Conservation (phyloP, 2,888 invertebrate genomes). For the Pseudanteris insignis region DNA sequence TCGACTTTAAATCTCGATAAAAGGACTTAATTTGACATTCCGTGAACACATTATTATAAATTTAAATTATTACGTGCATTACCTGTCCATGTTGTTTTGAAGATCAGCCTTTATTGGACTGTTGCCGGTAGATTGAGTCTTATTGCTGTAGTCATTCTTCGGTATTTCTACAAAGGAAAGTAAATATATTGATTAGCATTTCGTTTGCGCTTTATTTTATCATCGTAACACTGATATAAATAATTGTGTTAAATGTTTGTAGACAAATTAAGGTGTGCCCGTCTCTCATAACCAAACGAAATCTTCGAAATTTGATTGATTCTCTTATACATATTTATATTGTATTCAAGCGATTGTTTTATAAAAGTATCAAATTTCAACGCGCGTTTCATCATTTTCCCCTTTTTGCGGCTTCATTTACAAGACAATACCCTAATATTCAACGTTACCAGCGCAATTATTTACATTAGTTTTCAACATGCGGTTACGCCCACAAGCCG, state of each 20-base stretch:
- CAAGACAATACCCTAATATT: slow-evolving; percentile 41
- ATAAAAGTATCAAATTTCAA: slow-evolving; percentile 17
- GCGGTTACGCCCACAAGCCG: no score
- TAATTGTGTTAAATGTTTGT: no score
- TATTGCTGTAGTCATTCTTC: slow-evolving; percentile 86
- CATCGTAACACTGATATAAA: no score
- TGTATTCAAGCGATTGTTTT: no score
- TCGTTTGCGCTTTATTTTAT: no score
- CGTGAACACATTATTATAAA: slow-evolving; percentile 18
- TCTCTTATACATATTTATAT: no score
- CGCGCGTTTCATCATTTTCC: slow-evolving; percentile 3
- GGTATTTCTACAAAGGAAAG: slow-evolving; percentile 87
- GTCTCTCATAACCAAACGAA: no score
- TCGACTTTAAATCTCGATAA: slow-evolving; percentile 9
- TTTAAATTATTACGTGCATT: slow-evolving; percentile 43
- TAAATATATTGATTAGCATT: no score
- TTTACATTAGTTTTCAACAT: no score
- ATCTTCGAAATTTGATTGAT: no score
- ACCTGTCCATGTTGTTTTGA: slow-evolving; percentile 69
- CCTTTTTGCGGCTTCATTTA: slow-evolving; percentile 10
- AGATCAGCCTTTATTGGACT: slow-evolving; percentile 81
- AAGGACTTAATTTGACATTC: slow-evolving; percentile 25
- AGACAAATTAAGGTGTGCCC: no score
- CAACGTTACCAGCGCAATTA: no score
- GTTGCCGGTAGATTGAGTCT: slow-evolving; percentile 83